Base-by-base conservation (phyloP, 2,888 invertebrate genomes). In the Schrankia costaestrigalis region DNA sequence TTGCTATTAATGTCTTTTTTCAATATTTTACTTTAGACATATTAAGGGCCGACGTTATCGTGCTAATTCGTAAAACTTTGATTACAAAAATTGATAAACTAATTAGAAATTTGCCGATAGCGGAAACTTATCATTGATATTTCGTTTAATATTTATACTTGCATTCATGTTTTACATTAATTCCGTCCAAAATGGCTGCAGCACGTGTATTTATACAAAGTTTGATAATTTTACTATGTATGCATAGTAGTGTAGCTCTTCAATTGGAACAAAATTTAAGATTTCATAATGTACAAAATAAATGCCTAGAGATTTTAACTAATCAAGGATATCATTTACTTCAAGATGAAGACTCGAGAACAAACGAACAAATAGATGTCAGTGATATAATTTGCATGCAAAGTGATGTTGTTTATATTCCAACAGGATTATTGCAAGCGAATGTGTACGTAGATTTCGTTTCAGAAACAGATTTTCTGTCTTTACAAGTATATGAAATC, bases 401-500 rank as follows among this genome's bases (percentile, higher is more conserved):
- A 7, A 41, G 52, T 17, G 29, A 47, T 22, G 23, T 35, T 2
- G 26, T 42, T 24, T 11, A 13, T 11, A 31, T 55, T 11, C 39
- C 26, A 9, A 10, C 40, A 22, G 56, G 53, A 29, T 10, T 48
- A 4, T 21, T 63, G 15, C 39, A 49, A 46, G 38, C 31, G 8
- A 19, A 41, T 0, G 4, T 57, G 5, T 30, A 26, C 30, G n/a
- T 47, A 2, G 22, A 57, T 6, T 48, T 53, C 7, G 27, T 32
- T 11, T 42, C 52, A 6, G 7, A 22, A 3, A 21, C 35, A 11
- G 71, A 68, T 41, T 31, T 44, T 10, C 24, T 66, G 7, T 53
- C 59, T 3, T 19, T 70, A 6, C 24, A 63, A 8, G 44, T 61
- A 2, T 56, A 48, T 34, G 48, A 60, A 43, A 25, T 31, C 8